These are phyloP conservation scores for Drosophila diplacantha DNA, from an alignment of 2,888 invertebrate species.

Conservation along the genomic window DNA sequence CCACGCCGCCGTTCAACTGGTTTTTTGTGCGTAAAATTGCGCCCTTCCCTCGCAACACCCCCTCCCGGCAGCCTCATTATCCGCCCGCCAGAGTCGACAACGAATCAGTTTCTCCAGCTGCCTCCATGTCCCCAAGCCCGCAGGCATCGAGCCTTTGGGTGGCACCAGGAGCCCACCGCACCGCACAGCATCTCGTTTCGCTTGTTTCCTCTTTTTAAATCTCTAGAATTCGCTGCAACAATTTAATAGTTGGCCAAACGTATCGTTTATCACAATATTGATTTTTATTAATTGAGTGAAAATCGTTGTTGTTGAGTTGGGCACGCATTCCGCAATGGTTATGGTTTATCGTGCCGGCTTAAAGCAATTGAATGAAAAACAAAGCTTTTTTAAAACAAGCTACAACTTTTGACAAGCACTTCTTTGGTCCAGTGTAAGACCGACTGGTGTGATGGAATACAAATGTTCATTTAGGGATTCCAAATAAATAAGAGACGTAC, in stretches of 20 bases:
- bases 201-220: slow-evolving; percentile 31
- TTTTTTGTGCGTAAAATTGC: slow-evolving; percentile 46
- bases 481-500: background rate
- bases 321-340: background rate
- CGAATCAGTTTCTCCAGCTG: slow-evolving; percentile 40
- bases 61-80: slow-evolving; percentile 36
- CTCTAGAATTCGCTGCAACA: slow-evolving; percentile 24
- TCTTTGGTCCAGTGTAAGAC: background rate
- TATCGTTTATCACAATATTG: slow-evolving; percentile 29
- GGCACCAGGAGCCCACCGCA: slow-evolving; percentile 10
- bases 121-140: slow-evolving; percentile 6
- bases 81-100: slow-evolving; percentile 34
- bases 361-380: background rate
- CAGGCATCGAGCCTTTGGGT: slow-evolving; percentile 3
- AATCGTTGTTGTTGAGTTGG: slow-evolving; percentile 2
- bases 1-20: slow-evolving; percentile 7
- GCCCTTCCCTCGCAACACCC: slow-evolving; percentile 26
- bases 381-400: background rate
- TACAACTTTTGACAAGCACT: background rate
- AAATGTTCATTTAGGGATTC: background rate
- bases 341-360: background rate
- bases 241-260: slow-evolving; percentile 35
- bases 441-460: background rate
- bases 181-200: slow-evolving; percentile 2
- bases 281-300: slow-evolving; percentile 32